Evolutionary conservation across 2,888 invertebrate species (phyloP), one percentile per base, ranked within the genome.

Genomic region (Mimachlamys varia): DNA sequence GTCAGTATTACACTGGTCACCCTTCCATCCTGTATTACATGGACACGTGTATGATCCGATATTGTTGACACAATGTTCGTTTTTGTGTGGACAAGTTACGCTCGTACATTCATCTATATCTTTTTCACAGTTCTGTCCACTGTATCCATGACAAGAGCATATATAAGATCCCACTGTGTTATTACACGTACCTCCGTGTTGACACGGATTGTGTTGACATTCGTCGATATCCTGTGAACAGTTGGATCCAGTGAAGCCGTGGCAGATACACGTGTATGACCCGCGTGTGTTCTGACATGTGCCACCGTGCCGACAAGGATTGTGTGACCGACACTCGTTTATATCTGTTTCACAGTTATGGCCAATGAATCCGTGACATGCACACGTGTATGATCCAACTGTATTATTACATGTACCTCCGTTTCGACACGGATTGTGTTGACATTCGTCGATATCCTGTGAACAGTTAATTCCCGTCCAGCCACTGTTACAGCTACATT

Each of bases 131-230:
- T 96, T 95, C 27, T 96, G 95, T 19, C 97, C 97, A 94, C 92
- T 91, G 91, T 93, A 96, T 0, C 95, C 96, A 13, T 91, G 55
- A 92, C 96, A 96, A 22, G 91, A 58, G 91, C 87, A 96, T 19
- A 49, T 62, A 91, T 92, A 96, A 49, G 97, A 97, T 55, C 98
- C 98, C 92, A 98, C 97, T 90, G 97, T 96, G 97, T 99, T 95
- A 22, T 90, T 96, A 97, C 99, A 99, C 89, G 97, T 97, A 91
- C 98, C 99, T 89, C 98, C 98, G 97, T 99, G 98, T 94, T 97
- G 97, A 96, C 99, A 99, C 12, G 89, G 89, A 0, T 87, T 76
- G 0, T 76, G 89, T 17, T 88, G 33, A 90, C 96, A 96, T 90
- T 96, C 96, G 90, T 96, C 88, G 15, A 95, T 92, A 90, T 96